These are phyloP conservation scores for Myrmophylax atrothorax DNA, from an alignment of 2,113 vertebrate genomes.

Conservation along the genomic window DNA sequence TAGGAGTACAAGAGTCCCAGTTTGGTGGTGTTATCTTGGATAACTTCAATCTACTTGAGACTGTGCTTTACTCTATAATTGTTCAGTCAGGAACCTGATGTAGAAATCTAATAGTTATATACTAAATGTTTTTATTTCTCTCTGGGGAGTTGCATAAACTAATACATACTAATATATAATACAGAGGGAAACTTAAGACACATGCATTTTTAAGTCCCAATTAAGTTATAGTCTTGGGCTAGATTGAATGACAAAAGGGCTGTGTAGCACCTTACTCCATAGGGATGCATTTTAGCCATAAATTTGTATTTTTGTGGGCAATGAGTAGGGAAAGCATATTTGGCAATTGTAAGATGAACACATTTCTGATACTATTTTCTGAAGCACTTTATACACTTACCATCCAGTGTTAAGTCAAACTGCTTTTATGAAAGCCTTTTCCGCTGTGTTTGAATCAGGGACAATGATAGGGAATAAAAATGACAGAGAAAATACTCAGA, in stretches of 20 bases:
- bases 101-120: not conserved
- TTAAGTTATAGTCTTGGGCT: not conserved
- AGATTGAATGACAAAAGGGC: not conserved
- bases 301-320: not conserved
- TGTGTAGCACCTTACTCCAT: not conserved
- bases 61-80: fast-evolving
- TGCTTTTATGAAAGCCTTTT: not conserved
- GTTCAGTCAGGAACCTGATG: not conserved
- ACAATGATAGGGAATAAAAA: not conserved
- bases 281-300: not conserved
- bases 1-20: not conserved
- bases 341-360: not conserved
- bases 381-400: not conserved
- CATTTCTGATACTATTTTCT: not conserved
- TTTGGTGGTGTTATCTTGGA: not conserved
- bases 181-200: not conserved
- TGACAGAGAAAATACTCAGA: not conserved
- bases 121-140: not conserved
- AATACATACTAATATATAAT: not conserved
- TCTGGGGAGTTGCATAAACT: not conserved
- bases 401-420: not conserved
- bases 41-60: not conserved
- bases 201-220: not conserved
- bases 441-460: not conserved
- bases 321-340: not conserved